Base-by-base conservation (phyloP, 2,113 vertebrate species). In the Datnioides undecimradiatus region DNA sequence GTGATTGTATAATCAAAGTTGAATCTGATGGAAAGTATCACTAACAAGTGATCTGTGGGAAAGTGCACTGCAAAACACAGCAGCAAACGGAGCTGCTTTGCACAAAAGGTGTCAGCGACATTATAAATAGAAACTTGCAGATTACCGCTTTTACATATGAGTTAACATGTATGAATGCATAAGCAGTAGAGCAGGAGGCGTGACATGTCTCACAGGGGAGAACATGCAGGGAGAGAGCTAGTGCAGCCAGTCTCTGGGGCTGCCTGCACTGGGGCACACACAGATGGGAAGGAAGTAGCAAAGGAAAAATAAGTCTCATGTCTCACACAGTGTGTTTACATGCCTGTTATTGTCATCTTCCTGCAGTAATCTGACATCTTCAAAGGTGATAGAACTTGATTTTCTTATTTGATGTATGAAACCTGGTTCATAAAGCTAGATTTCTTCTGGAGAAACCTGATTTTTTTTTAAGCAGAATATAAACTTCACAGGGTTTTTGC, bases 181-280 rank as follows among this genome's bases (percentile, higher is more conserved):
- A 38, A 64, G 57, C 67, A 69, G 75, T 14, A 48, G 86, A 31
- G 67, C 72, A 29, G 82, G 23, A 75, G 82, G 83, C 11, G 73
- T 70, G 84, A 71, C 51, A 25, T 5, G 51, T 60, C 71, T 70
- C 84, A 13, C 51, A 1, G 58, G 74, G 51, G 63, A 52, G 52
- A 52, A 57, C 51, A 49, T 33, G 67, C 54, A 49, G 63, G 59
- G 46, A 65, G 23, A 65, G 38, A 25, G 36, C 25, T 0, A 11
- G 36, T 2, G 54, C 52, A 1, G 76, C 70, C 52, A 1, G 76
- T 73, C 79, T 80, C 76, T 55, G 64, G 65, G 62, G 76, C 34
- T 13, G 31, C 57, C 46, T 66, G 58, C 68, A 33, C 72, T 36
- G 71, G 36, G 66, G 75, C 64, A 59, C 78, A 73, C 57, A 49